These are phyloP conservation scores for Aleiodes alternator DNA, from an alignment of 2,888 invertebrate genomes.

Conservation along the genomic window DNA sequence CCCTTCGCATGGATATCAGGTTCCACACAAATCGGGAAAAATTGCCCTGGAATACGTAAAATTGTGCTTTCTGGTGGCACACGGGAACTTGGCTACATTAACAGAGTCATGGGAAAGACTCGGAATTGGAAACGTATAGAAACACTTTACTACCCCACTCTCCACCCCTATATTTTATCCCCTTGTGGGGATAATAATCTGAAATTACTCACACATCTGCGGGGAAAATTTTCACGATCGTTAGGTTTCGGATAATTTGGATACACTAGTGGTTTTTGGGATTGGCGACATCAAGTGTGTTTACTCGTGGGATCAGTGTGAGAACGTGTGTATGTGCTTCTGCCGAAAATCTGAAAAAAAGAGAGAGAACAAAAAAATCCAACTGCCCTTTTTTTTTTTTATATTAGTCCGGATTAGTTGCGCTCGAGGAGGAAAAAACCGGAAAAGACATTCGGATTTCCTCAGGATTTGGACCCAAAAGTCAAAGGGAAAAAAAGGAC, in stretches of 20 bases:
- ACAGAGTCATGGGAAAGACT: slow-evolving; percentile 23
- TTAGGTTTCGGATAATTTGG: slow-evolving; percentile 53
- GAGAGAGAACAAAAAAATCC: slow-evolving; percentile 5
- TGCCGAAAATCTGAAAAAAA: background rate
- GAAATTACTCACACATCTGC: slow-evolving; percentile 72
- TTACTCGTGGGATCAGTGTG: slow-evolving; percentile 4
- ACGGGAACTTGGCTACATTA: background rate
- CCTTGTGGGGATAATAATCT: slow-evolving; percentile 64
- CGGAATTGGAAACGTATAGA: background rate
- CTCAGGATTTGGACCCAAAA: slow-evolving; percentile 1
- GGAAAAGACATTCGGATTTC: slow-evolving; percentile 29
- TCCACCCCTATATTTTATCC: background rate
- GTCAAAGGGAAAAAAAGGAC: slow-evolving; percentile 24
- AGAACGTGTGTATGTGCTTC: slow-evolving; percentile 2
- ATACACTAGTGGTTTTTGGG: background rate
- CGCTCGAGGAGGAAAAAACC: slow-evolving; percentile 21
- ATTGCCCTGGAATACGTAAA: background rate
- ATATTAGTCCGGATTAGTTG: slow-evolving; percentile 35
- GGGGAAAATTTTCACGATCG: slow-evolving; percentile 53
- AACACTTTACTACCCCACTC: background rate
- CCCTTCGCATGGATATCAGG: slow-evolving; percentile 74
- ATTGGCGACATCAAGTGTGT: background rate
- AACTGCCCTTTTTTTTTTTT: slow-evolving; percentile 8
- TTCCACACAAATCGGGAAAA: slow-evolving; percentile 74
- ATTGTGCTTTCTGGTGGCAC: background rate